phyloP scores from a whole-genome alignment of 37 sponge, comb jelly and placozoan species.

The Ephydatia muelleri region DNA sequence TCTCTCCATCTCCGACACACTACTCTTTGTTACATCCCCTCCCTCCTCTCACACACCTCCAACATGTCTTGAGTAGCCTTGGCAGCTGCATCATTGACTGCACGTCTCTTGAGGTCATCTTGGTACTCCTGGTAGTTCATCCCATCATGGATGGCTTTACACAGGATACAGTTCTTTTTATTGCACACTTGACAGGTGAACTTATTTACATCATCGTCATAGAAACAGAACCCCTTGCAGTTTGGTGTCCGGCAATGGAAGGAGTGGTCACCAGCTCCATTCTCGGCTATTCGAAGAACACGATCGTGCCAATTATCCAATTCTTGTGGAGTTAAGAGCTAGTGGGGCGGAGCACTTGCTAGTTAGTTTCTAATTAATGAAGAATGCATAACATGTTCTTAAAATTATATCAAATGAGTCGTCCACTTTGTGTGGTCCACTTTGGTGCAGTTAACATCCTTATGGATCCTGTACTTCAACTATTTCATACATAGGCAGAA shows the following conservation, averaged over 20 bases:
- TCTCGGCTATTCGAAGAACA: constrained; percentile 80
- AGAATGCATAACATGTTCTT: too few species aligned
- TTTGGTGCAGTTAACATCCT: too few species aligned
- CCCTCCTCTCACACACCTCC: constrained; percentile 54
- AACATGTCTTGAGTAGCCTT: constrained; percentile 85
- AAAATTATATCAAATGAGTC: too few species aligned
- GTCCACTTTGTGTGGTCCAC: too few species aligned
- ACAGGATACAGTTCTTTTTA: constrained; percentile 73
- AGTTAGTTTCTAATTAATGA: too few species aligned
- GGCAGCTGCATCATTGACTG: constrained; percentile 91
- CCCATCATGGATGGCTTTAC: constrained; percentile 90
- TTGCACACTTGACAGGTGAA: constrained; percentile 72
- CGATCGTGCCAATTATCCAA: constrained; percentile 44
- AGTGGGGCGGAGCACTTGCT: too few species aligned
- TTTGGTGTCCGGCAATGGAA: constrained; percentile 85
- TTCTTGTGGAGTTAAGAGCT: constrained; percentile 80
- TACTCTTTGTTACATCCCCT: too few species aligned
- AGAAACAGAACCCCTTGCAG: constrained; percentile 89
- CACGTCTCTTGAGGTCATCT: constrained; percentile 84
- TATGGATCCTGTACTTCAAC: too few species aligned
- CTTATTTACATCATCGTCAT: constrained; percentile 89
- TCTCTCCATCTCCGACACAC: too few species aligned
- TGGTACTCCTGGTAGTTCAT: constrained; percentile 97
- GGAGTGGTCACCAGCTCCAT: constrained; percentile 48
- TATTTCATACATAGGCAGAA: too few species aligned